Conservation (phyloP, 2,113 vertebrate genomes). For the Melierax canorus region DNA sequence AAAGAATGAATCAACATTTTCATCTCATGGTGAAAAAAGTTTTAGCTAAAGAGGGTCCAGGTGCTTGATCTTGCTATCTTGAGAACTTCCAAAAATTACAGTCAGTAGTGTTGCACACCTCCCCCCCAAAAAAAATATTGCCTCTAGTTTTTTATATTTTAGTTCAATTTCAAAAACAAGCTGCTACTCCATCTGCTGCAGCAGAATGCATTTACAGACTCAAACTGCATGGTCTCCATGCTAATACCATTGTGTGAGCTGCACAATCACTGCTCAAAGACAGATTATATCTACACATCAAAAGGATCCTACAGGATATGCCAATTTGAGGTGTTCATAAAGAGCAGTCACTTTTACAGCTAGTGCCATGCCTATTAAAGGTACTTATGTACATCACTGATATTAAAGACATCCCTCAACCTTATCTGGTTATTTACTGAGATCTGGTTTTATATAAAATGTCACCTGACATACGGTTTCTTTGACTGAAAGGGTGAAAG, state of each 20-base stretch:
- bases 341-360: neutral
- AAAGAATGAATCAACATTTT: neutral
- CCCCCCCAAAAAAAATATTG: neutral
- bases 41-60: neutral
- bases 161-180: slow-evolving; percentile 1
- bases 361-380: neutral
- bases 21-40: neutral
- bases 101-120: neutral
- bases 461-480: neutral
- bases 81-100: neutral
- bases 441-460: neutral
- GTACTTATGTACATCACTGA: neutral
- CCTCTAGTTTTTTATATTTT: neutral
- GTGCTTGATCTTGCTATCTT: neutral
- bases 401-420: neutral
- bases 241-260: neutral
- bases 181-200: neutral
- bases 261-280: neutral
- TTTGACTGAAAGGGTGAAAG: neutral
- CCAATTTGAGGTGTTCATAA: neutral
- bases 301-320: neutral
- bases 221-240: neutral
- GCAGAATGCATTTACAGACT: neutral
- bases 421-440: neutral
- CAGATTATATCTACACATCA: neutral